phyloP scores from a whole-genome alignment of 2,797 vertebrate species.

The Lithobates pipiens region DNA sequence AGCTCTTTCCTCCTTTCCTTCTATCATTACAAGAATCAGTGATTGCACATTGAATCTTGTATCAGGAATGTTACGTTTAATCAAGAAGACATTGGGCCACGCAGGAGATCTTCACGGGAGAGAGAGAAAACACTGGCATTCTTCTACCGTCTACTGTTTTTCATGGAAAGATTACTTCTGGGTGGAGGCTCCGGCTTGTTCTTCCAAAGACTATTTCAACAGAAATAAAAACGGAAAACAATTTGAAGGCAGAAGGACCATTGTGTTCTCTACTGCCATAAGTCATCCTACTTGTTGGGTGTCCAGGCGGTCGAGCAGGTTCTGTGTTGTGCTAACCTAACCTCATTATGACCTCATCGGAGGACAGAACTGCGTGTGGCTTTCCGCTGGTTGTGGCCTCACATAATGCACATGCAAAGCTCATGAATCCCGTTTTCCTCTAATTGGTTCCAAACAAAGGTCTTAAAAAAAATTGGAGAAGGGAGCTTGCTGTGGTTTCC shows the following conservation, averaged over 20 bases:
- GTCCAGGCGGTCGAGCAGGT: slow-evolving; percentile 23
- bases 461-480: slow-evolving; percentile 1
- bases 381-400: slow-evolving; percentile 46
- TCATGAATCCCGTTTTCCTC: background rate
- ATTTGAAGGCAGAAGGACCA: slow-evolving; percentile 34
- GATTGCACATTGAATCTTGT: slow-evolving; percentile 39
- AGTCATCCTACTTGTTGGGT: slow-evolving; percentile 42
- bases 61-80: slow-evolving; percentile 48
- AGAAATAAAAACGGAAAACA: slow-evolving; percentile 59
- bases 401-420: slow-evolving; percentile 53
- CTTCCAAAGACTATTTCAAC: slow-evolving; percentile 51
- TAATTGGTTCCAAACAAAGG: slow-evolving; percentile 50
- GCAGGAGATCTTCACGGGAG: slow-evolving; percentile 48
- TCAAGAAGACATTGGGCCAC: slow-evolving; percentile 3
- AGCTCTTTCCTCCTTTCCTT: background rate
- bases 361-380: slow-evolving; percentile 34
- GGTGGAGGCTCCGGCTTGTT: slow-evolving; percentile 44
- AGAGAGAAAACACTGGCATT: slow-evolving; percentile 16
- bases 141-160: slow-evolving; percentile 53
- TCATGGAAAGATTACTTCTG: slow-evolving; percentile 55
- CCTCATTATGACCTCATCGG: slow-evolving; percentile 60
- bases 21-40: slow-evolving; percentile 9
- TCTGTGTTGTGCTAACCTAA: slow-evolving; percentile 62
- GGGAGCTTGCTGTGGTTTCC: slow-evolving; percentile 11
- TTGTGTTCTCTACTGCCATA: slow-evolving; percentile 53